Percentiles rank a stretch among this genome's conserved stretches.
Evolutionary conservation across 2,113 vertebrate genomes (phyloP).

Genomic region (Ailurus styani): DNA sequence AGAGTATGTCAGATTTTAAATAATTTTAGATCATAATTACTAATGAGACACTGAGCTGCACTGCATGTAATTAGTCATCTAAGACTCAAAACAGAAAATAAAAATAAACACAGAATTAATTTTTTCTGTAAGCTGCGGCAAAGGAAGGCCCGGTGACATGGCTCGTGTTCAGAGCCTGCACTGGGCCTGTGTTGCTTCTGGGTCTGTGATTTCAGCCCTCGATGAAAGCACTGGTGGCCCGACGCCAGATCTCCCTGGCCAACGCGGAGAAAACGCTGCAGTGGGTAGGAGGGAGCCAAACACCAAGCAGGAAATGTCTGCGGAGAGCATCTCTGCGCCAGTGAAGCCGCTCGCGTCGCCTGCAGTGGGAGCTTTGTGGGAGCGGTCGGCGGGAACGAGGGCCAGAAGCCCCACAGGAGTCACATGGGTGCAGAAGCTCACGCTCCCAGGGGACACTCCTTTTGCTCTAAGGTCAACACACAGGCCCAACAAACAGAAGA

Average conservation of each 20-base stretch:
- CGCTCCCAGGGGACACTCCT: not conserved
- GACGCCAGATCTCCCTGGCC: not conserved
- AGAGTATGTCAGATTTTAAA: not conserved
- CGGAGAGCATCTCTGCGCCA: not conserved
- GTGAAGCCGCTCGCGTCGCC: accelerated
- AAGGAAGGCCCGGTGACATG: not conserved
- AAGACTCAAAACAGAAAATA: not conserved
- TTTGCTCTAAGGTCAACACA: not conserved
- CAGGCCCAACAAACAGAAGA: not conserved
- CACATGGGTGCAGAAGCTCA: accelerated
- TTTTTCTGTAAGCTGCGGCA: not conserved
- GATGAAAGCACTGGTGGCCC: not conserved
- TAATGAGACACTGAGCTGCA: not conserved
- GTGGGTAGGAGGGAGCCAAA: not conserved
- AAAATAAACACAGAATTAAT: not conserved
- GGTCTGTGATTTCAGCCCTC: not conserved
- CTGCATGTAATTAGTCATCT: conserved; percentile 15
- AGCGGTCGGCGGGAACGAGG: accelerated
- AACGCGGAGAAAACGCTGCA: not conserved
- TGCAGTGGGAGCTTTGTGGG: not conserved
- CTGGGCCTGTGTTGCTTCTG: not conserved
- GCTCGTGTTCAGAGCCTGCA: accelerated
- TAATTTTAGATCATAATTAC: conserved; percentile 4
- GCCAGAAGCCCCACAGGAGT: accelerated
- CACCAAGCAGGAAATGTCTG: not conserved